phyloP scores from a whole-genome alignment of 2,113 vertebrate genomes.

The Neodon shergylaensis region DNA sequence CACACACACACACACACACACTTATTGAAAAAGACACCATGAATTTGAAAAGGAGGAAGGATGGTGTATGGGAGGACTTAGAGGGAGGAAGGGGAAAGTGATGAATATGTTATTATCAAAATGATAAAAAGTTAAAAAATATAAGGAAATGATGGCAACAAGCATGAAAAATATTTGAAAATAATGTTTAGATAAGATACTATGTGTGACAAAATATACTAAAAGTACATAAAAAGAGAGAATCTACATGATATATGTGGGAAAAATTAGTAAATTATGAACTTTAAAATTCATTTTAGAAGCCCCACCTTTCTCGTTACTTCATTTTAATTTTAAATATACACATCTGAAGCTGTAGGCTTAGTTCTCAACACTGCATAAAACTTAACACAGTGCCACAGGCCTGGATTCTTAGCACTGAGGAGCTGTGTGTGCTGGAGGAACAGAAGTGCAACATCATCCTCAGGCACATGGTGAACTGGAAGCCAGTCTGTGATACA shows the following conservation, averaged over 20 bases:
- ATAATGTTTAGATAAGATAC: background rate
- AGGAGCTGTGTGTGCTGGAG: too few relatives aligned
- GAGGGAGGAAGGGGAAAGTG: background rate
- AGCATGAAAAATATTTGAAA: conserved; percentile 10
- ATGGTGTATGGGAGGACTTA: too few relatives aligned
- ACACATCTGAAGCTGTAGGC: too few relatives aligned
- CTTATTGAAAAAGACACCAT: background rate
- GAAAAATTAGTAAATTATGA: background rate
- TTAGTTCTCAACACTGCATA: background rate
- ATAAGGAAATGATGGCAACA: background rate
- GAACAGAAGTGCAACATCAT: background rate
- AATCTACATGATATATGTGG: background rate
- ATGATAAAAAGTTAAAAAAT: background rate
- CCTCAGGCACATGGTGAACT: background rate
- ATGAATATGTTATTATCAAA: background rate
- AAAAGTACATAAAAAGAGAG: background rate
- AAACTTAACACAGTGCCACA: background rate
- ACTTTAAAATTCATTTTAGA: background rate
- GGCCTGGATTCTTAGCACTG: too few relatives aligned
- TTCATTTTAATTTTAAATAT: background rate
- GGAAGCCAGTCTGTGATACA: too few relatives aligned
- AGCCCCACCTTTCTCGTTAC: background rate
- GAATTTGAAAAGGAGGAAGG: background rate
- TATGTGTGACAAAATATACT: background rate
- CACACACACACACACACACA: background rate